Evolutionary conservation across 1,140 invertebrate species (phyloP), one percentile per base, ranked within the genome.

Genomic region (Bombus pascuorum): DNA sequence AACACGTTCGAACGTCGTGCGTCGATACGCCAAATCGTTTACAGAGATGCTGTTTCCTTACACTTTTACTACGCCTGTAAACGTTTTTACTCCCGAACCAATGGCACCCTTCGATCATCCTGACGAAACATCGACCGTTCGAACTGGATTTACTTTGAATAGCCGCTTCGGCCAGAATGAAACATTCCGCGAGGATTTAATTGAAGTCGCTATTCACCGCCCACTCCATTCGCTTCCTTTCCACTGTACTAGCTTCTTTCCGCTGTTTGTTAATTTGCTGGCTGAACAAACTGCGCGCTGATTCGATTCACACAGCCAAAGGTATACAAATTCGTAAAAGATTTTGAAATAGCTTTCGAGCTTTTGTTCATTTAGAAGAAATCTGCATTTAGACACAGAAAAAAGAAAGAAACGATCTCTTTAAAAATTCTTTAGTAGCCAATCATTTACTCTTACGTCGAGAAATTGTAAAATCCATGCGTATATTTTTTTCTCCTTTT

Each of bases 131-230:
- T 57, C n/a, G n/a, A 68, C 25, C 47, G 28, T 68, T 44, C 44
- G 37, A 53, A 53, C 34, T 8, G 44, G 47, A 83, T 83, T 83
- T 77, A 83, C 74, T 70, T 77, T 70, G 73, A 78, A 77, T 70
- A n/a, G 62, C 74, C 4, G 65, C 12, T 2, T 18, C 34, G 42
- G 25, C 34, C 18, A 57, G 74, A 83, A 70, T 57, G 74, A 83
- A 83, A 70, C 82, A 77, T 66, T 83, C 74, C 44, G 57, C 74
- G 25, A 42, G 73, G 82, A 83, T 70, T 83, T 83, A 83, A 83
- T 78, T 66, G 74, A 78, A 83, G 44, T 80, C 47, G 25, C 39
- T 65, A 25, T 44, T 59, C 34, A 28, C 37, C 10, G 9, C 1
- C 42, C 22, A 0, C 22, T 22, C 22, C 13, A 10, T 53, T 42